Conservation (phyloP, 2,113 vertebrate species). For the Anolis carolinensis region DNA sequence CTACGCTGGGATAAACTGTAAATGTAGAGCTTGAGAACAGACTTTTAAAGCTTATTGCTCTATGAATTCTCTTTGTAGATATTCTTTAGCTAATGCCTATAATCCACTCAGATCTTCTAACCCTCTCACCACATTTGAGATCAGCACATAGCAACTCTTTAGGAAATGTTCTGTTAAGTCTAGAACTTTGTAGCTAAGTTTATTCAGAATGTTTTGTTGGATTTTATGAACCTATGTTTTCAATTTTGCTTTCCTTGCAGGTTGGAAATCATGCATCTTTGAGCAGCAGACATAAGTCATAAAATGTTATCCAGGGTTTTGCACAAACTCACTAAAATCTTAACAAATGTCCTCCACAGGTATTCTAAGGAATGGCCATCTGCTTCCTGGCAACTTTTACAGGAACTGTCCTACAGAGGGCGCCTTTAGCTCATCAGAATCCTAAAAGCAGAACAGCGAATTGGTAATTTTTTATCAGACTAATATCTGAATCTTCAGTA, state of each 20-base stretch:
- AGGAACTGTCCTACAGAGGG: slow-evolving; percentile 80
- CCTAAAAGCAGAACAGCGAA: slow-evolving; percentile 38
- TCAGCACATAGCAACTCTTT: background rate
- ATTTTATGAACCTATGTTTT: background rate
- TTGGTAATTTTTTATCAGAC: slow-evolving; percentile 51
- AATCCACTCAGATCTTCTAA: slow-evolving; percentile 32
- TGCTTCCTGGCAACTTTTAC: slow-evolving; percentile 64
- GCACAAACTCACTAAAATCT: background rate
- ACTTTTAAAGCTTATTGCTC: slow-evolving; percentile 50
- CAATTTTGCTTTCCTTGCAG: background rate
- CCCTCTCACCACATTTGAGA: background rate
- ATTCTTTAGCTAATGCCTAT: slow-evolving; percentile 30
- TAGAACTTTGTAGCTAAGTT: background rate
- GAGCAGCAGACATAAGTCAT: background rate
- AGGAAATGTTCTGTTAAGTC: background rate
- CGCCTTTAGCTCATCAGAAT: slow-evolving; percentile 79
- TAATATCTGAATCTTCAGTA: slow-evolving; percentile 56
- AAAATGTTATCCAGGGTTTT: background rate
- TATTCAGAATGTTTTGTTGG: slow-evolving; percentile 20
- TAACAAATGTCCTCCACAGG: slow-evolving; percentile 1
- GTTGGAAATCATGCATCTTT: background rate
- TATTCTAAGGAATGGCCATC: slow-evolving; percentile 5
- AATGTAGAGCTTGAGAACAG: slow-evolving; percentile 54
- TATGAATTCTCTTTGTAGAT: slow-evolving; percentile 39
- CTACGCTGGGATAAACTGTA: slow-evolving; percentile 71